Percentiles rank a stretch among this genome's conserved stretches.
Evolutionary conservation across 2,113 vertebrate species (phyloP).

Genomic region (Scytalopus superciliaris): DNA sequence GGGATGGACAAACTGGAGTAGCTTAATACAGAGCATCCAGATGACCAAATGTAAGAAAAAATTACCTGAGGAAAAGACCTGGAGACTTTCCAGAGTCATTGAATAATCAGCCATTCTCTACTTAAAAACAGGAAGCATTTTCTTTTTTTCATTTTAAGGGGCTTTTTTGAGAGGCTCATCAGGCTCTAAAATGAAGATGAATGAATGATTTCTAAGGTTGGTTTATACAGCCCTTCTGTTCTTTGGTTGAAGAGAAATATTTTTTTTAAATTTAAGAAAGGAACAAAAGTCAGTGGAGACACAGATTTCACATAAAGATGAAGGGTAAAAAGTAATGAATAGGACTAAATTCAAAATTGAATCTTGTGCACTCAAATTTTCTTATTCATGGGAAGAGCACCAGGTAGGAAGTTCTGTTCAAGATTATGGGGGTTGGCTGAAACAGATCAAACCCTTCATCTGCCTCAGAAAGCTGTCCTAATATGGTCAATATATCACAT

Average conservation of each 20-base stretch:
- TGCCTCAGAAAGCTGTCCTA: background rate
- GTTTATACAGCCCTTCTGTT: background rate
- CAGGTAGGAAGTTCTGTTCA: background rate
- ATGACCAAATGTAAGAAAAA: background rate
- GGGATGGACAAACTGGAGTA: background rate
- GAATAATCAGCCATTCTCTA: background rate
- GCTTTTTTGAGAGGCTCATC: background rate
- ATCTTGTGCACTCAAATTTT: background rate
- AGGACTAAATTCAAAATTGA: background rate
- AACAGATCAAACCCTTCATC: background rate
- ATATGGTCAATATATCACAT: background rate
- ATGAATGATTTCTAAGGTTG: background rate
- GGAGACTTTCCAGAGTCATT: background rate
- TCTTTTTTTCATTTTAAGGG: background rate
- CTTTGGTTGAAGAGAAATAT: background rate
- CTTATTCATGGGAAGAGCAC: background rate
- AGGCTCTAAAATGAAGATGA: background rate
- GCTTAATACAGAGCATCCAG: background rate
- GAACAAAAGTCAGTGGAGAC: background rate
- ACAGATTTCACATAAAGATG: background rate
- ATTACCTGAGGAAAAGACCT: background rate
- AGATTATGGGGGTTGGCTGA: background rate
- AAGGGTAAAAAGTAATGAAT: background rate
- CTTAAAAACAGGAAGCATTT: background rate
- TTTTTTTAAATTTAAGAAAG: background rate